phyloP scores from a whole-genome alignment of 1,140 invertebrate species.

The Heliconius eleuchia region DNA sequence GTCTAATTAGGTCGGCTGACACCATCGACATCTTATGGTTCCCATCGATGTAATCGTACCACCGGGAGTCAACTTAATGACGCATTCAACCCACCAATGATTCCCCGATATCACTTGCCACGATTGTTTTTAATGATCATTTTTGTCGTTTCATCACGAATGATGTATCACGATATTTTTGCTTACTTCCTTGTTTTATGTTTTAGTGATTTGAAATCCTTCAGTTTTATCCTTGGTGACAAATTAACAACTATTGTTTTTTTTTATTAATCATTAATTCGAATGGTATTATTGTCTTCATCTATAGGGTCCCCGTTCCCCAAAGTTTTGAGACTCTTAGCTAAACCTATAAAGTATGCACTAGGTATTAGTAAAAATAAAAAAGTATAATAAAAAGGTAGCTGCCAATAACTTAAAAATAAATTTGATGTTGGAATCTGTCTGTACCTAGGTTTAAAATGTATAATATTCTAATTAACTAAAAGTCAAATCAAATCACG shows the following conservation, averaged over 20 bases:
- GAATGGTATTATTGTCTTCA: neutral
- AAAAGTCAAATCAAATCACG: too few relatives aligned
- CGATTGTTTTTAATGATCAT: constrained; percentile 32
- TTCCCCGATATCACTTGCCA: constrained; percentile 25
- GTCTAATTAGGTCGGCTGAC: constrained; percentile 69
- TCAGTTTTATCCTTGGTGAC: neutral
- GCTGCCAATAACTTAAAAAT: too few relatives aligned
- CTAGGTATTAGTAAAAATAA: too few relatives aligned
- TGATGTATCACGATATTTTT: constrained; percentile 1
- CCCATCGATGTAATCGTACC: constrained; percentile 59
- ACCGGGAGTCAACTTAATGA: constrained; percentile 62
- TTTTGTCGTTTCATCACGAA: constrained; percentile 24
- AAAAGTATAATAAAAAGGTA: too few relatives aligned
- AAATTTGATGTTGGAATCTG: too few relatives aligned
- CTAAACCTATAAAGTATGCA: too few relatives aligned
- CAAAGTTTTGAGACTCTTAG: too few relatives aligned
- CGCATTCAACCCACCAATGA: constrained; percentile 45
- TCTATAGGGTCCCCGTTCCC: neutral
- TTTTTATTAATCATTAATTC: neutral
- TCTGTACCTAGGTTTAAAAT: too few relatives aligned
- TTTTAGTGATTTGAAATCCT: neutral
- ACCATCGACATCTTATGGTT: constrained; percentile 62
- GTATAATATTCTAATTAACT: too few relatives aligned
- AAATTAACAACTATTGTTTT: constrained; percentile 13
- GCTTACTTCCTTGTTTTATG: neutral